Percentiles rank a stretch among this genome's conserved stretches.
Evolutionary conservation across 1,140 invertebrate genomes (phyloP).

Genomic region (Drosophila athabasca): DNA sequence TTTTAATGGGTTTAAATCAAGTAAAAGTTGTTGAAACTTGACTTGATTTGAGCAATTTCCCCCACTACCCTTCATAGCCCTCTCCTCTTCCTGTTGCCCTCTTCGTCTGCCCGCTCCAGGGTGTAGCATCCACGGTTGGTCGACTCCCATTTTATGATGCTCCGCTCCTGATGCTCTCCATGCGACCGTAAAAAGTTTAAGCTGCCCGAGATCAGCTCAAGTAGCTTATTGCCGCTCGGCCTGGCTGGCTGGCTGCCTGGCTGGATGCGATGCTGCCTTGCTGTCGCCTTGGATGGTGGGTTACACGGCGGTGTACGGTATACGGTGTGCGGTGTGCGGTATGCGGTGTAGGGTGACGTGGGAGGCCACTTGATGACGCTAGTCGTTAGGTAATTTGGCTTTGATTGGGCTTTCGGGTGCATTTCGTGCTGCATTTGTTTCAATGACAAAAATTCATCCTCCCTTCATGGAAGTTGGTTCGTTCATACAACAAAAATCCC

Average conservation of each 20-base stretch:
- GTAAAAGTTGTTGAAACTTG: slow-evolving; percentile 81
- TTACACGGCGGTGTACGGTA: background rate
- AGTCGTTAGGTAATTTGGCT: slow-evolving; percentile 79
- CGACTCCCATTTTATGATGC: slow-evolving; percentile 69
- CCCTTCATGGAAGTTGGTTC: slow-evolving; percentile 45
- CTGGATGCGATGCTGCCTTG: background rate
- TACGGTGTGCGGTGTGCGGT: background rate
- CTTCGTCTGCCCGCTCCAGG: background rate
- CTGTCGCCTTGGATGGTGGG: background rate
- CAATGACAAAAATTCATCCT: slow-evolving; percentile 60
- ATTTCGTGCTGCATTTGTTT: slow-evolving; percentile 79
- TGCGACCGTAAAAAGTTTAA: slow-evolving; percentile 77
- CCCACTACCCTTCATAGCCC: background rate
- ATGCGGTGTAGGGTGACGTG: slow-evolving; percentile 1
- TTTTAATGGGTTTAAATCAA: slow-evolving; percentile 83
- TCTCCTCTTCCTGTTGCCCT: background rate
- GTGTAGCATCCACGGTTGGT: slow-evolving; percentile 38
- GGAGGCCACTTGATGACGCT: slow-evolving; percentile 67
- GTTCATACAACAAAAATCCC: slow-evolving; percentile 7
- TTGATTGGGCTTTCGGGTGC: slow-evolving; percentile 75
- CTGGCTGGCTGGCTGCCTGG: slow-evolving; percentile 13
- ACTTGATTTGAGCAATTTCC: slow-evolving; percentile 71
- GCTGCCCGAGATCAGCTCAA: slow-evolving; percentile 73
- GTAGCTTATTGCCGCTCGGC: slow-evolving; percentile 50
- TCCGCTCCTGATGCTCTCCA: slow-evolving; percentile 37